Evolutionary conservation across 2,797 vertebrate species (phyloP).

Genomic region (Enteromius unitaeniatus): DNA sequence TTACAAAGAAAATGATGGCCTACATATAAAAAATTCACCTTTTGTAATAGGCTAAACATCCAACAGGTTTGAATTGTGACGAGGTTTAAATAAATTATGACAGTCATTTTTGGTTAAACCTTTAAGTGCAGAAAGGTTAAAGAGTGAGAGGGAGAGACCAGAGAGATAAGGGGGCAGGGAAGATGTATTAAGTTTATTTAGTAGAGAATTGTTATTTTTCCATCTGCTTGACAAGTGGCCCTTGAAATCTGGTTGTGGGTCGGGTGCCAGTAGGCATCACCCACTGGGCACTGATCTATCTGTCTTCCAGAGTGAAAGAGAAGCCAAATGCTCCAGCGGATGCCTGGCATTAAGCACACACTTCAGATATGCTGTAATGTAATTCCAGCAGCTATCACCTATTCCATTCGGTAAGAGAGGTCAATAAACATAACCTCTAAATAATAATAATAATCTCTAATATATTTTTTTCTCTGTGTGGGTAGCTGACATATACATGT

Average conservation of each 20-base stretch:
- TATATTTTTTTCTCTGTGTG: not conserved
- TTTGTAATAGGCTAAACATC: not conserved
- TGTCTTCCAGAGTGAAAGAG: constrained; percentile 75
- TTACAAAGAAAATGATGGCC: not conserved
- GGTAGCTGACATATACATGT: too few relatives aligned
- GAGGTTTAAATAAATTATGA: not conserved
- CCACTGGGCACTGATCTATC: constrained; percentile 72
- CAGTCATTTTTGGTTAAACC: not conserved
- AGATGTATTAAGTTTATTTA: constrained; percentile 44
- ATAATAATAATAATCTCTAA: not conserved
- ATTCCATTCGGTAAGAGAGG: constrained; percentile 20
- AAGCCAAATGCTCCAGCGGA: constrained; percentile 71
- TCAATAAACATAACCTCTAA: not conserved
- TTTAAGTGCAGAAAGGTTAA: not conserved
- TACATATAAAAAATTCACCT: not conserved
- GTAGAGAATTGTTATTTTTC: constrained; percentile 70
- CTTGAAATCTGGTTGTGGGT: constrained; percentile 73
- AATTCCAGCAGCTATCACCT: constrained; percentile 51
- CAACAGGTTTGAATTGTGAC: not conserved
- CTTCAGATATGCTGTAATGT: constrained; percentile 54
- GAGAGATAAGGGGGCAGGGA: not conserved
- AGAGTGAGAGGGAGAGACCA: not conserved
- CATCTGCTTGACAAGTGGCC: constrained; percentile 75
- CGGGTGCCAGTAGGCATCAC: constrained; percentile 71
- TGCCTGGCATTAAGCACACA: constrained; percentile 68